These are phyloP conservation scores for Linyphia triangularis DNA, from an alignment of 2,888 invertebrate genomes.

Conservation along the genomic window DNA sequence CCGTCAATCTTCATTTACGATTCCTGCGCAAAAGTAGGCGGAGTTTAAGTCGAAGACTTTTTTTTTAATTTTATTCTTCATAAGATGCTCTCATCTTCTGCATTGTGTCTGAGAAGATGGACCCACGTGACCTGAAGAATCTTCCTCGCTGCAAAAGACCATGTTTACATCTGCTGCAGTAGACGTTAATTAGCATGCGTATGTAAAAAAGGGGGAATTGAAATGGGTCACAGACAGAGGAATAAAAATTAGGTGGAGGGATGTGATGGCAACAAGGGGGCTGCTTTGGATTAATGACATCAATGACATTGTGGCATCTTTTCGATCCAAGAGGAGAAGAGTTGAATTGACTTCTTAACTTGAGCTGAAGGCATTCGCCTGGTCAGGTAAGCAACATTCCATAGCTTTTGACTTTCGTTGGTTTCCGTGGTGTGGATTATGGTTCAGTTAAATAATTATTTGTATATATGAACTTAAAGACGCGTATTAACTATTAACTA, in stretches of 20 bases:
- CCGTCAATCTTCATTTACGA: constrained; percentile 62
- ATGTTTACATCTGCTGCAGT: constrained; percentile 2
- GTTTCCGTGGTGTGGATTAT: no score
- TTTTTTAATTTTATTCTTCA: constrained; percentile 2
- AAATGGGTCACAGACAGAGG: constrained; percentile 18
- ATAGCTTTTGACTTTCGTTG: no score
- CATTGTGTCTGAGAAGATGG: constrained; percentile 20
- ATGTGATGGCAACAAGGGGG: background rate
- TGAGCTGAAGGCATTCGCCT: background rate
- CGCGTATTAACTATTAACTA: no score
- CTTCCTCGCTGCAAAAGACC: background rate
- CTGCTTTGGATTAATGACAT: background rate
- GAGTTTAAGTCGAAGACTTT: background rate
- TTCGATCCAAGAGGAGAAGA: background rate
- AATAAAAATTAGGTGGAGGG: background rate
- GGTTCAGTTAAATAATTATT: no score
- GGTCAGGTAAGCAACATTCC: background rate
- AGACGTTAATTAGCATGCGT: constrained; percentile 39
- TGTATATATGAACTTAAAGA: no score
- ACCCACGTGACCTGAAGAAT: constrained; percentile 6
- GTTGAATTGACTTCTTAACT: background rate
- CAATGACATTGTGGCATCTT: background rate
- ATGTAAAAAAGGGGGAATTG: constrained; percentile 1
- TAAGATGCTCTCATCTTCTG: constrained; percentile 11
- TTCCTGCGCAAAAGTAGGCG: constrained; percentile 18